These are phyloP conservation scores for Silurus aristotelis DNA, from an alignment of 2,797 vertebrate species.

Conservation along the genomic window DNA sequence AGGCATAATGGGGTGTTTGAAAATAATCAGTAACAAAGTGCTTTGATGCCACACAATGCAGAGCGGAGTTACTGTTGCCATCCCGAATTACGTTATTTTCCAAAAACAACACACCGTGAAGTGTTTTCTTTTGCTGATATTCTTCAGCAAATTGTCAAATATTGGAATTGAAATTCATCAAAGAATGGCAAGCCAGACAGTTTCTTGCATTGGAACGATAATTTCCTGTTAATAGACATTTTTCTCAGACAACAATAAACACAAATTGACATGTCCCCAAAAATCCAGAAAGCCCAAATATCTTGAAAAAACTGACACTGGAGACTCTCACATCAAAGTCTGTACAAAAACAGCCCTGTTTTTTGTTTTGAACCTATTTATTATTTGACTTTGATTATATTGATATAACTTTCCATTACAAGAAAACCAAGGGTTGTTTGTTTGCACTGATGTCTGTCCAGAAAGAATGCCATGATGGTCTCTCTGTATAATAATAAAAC, in stretches of 20 bases:
- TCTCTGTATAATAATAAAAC: neutral
- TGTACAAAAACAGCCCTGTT: neutral
- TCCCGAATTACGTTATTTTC: neutral
- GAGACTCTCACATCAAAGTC: neutral
- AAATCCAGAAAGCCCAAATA: neutral
- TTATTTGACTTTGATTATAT: neutral
- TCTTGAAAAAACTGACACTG: neutral
- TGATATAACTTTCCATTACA: neutral
- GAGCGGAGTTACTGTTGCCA: neutral
- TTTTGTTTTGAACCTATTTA: neutral
- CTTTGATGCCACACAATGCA: neutral
- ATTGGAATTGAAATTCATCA: neutral
- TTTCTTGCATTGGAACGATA: too few relatives aligned
- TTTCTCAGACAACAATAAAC: neutral
- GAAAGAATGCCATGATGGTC: neutral
- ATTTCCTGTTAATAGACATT: neutral
- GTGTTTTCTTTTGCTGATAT: neutral
- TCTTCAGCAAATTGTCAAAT: neutral
- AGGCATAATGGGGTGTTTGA: neutral
- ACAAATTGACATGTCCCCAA: neutral
- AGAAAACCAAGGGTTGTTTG: neutral
- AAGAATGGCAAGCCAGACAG: neutral
- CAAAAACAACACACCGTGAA: neutral
- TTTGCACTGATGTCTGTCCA: neutral
- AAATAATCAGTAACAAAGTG: neutral